Evolutionary conservation across 2,113 vertebrate genomes (phyloP).

Genomic region (Camelus dromedarius): DNA sequence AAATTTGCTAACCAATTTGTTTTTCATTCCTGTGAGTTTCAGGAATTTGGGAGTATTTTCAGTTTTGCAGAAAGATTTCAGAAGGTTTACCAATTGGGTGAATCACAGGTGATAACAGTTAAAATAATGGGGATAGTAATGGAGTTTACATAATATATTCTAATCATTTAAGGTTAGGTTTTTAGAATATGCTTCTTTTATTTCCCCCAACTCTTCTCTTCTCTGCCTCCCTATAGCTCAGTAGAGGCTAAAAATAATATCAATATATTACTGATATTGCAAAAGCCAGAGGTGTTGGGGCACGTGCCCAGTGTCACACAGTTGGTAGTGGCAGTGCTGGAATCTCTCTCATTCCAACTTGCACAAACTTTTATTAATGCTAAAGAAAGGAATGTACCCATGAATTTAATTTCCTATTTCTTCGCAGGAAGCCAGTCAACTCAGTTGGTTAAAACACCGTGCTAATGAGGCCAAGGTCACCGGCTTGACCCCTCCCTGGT

Average conservation of each 20-base stretch:
- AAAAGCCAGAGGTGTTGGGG: not conserved
- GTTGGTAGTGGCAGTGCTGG: not conserved
- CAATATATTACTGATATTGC: not conserved
- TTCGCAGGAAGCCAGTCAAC: constrained; percentile 25
- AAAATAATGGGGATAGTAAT: not conserved
- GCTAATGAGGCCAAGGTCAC: constrained; percentile 43
- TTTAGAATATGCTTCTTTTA: not conserved
- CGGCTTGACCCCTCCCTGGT: not conserved
- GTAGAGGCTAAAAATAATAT: not conserved
- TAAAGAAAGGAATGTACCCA: constrained; percentile 21
- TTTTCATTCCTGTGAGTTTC: constrained; percentile 74
- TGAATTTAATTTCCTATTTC: constrained; percentile 67
- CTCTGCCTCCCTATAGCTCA: not conserved
- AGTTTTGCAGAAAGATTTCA: constrained; percentile 48
- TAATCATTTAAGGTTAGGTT: not conserved
- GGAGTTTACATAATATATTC: constrained; percentile 34
- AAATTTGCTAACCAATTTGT: constrained; percentile 81
- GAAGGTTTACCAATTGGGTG: not conserved
- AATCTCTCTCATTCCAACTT: not conserved
- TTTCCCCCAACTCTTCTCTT: not conserved
- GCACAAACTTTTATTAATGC: constrained; percentile 40
- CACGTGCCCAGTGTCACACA: not conserved
- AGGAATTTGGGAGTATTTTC: constrained; percentile 57
- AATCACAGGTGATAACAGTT: constrained; percentile 26
- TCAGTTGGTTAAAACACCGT: not conserved